Conservation (phyloP, 1,140 invertebrate species). For the Eurosta solidaginis region DNA sequence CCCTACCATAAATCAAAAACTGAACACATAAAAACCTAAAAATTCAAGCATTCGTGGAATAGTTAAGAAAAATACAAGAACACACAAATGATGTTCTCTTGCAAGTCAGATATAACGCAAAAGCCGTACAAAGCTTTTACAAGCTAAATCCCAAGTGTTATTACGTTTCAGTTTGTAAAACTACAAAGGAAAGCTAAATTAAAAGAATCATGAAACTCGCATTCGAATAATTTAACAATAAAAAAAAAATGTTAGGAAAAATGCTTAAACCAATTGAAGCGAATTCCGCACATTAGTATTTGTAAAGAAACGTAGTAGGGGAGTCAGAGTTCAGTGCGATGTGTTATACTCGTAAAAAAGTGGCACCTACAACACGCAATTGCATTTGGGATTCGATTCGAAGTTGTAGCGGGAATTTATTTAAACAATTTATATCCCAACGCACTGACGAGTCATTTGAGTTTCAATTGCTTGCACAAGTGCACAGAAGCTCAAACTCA, state of each 20-base stretch:
- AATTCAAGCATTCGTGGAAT: too few species aligned
- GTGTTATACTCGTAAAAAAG: too few species aligned
- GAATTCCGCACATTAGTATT: background rate
- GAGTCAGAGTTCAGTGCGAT: too few species aligned
- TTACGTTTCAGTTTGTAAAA: background rate
- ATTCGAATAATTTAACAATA: background rate
- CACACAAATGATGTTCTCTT: too few species aligned
- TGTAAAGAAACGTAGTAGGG: too few species aligned
- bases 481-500: too few species aligned
- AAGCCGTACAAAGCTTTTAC: too few species aligned
- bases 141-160: background rate
- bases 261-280: background rate
- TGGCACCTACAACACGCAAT: background rate
- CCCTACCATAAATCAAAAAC: too few species aligned
- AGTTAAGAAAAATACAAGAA: too few species aligned
- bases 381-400: background rate
- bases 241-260: background rate
- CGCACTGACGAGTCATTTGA: background rate
- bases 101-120: too few species aligned
- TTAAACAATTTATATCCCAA: constrained; percentile 19
- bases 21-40: too few species aligned
- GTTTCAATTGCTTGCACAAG: background rate
- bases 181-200: background rate
- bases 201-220: background rate
- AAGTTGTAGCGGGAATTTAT: constrained; percentile 4